Conservation (phyloP, 2,113 vertebrate genomes). For the Lampris incognitus region DNA sequence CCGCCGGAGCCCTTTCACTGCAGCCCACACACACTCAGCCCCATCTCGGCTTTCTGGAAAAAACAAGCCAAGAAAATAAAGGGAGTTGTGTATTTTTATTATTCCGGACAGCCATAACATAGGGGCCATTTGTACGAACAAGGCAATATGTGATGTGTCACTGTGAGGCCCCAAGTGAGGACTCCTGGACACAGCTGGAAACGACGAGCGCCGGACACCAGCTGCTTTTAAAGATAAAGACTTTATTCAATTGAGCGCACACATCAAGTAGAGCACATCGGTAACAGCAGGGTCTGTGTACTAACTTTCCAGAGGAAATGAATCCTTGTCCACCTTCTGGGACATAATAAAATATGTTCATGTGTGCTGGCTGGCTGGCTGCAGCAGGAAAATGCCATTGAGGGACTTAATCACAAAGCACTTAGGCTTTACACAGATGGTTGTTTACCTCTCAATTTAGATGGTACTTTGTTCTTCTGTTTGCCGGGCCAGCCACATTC, state of each 20-base stretch:
- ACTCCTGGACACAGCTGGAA: conserved; percentile 52
- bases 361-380: conserved; percentile 49
- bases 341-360: conserved; percentile 39
- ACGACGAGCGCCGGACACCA: conserved; percentile 60
- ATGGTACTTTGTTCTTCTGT: conserved; percentile 37
- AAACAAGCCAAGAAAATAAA: conserved; percentile 73
- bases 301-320: conserved; percentile 58
- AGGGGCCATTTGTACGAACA: conserved; percentile 71
- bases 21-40: conserved; percentile 49
- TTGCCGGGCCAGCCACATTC: conserved; percentile 26
- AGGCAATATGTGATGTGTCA: conserved; percentile 70
- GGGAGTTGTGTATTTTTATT: conserved; percentile 77
- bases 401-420: conserved; percentile 51
- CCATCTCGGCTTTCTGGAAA: conserved; percentile 60
- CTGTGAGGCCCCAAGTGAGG: conserved; percentile 46
- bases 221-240: conserved; percentile 74
- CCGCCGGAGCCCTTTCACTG: conserved; percentile 64
- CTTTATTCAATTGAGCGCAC: conserved; percentile 72
- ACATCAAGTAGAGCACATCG: conserved; percentile 62
- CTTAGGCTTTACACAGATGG: conserved; percentile 38
- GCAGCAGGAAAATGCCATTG: conserved; percentile 51
- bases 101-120: conserved; percentile 77
- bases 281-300: conserved; percentile 51
- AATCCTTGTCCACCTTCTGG: conserved; percentile 55
- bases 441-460: conserved; percentile 47